phyloP scores from a whole-genome alignment of 1,140 invertebrate genomes.

The Brachionus paranguensis region DNA sequence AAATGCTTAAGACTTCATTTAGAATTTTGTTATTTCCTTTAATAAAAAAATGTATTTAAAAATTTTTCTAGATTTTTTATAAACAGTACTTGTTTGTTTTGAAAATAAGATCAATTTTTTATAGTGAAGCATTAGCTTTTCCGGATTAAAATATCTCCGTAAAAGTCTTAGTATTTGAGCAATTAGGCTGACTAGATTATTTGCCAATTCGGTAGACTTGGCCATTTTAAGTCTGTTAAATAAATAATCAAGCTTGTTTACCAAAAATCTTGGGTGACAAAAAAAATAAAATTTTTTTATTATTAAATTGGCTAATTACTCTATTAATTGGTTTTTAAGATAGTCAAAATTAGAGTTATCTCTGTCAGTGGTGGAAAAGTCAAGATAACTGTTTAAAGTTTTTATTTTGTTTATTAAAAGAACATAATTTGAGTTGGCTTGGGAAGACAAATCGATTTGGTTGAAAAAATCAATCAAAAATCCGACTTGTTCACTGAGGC shows the following conservation, averaged over 20 bases:
- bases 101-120: background rate
- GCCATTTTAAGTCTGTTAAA: background rate
- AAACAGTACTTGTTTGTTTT: background rate
- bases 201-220: background rate
- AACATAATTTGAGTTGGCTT: background rate
- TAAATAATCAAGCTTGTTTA: background rate
- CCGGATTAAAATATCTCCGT: background rate
- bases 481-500: background rate
- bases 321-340: constrained; percentile 13
- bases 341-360: background rate
- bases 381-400: background rate
- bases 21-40: constrained; percentile 30
- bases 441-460: background rate
- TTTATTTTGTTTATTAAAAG: background rate
- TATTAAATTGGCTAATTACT: background rate
- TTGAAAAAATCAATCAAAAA: constrained; percentile 27
- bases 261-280: background rate
- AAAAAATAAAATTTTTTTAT: background rate
- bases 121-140: background rate
- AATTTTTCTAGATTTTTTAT: background rate
- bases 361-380: background rate
- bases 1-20: constrained; percentile 24
- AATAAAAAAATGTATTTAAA: background rate
- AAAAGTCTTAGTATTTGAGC: background rate
- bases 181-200: background rate